Conservation (phyloP, 2,888 invertebrate genomes). For the Drosophila macrospina region DNA sequence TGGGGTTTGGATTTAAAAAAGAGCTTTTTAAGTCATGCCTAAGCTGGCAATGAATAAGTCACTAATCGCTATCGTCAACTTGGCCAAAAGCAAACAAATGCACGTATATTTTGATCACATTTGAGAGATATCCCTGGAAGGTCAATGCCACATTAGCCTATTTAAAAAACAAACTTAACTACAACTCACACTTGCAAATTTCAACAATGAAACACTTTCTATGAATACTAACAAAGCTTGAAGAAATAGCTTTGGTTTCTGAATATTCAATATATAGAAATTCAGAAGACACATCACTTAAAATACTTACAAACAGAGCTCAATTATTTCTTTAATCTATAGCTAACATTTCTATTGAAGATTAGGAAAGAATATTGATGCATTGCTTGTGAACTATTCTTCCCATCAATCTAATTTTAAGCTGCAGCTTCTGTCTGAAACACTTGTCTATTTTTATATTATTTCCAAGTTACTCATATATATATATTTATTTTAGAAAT, state of each 20-base stretch:
- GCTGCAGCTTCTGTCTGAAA: background rate
- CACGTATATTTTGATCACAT: constrained; percentile 3
- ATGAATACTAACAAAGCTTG: background rate
- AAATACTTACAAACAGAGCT: no score
- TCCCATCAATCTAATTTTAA: background rate
- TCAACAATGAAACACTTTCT: background rate
- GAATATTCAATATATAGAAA: background rate
- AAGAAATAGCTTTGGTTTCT: background rate
- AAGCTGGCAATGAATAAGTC: constrained; percentile 44
- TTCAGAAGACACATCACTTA: background rate
- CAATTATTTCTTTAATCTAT: no score
- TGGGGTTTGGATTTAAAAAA: constrained; percentile 7
- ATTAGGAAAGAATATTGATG: no score
- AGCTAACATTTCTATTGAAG: no score
- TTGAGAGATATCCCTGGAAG: background rate
- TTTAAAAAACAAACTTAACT: constrained; percentile 10
- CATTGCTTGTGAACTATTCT: no score
- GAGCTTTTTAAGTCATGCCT: constrained; percentile 27
- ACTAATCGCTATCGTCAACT: constrained; percentile 33
- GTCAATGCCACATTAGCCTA: constrained; percentile 8
- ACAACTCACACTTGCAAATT: background rate
- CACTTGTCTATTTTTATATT: background rate
- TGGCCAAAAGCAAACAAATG: constrained; percentile 12
- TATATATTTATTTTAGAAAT: background rate
- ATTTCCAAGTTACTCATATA: background rate